These are phyloP conservation scores for Galendromus occidentalis DNA, from an alignment of 1,140 invertebrate genomes.

Conservation along the genomic window DNA sequence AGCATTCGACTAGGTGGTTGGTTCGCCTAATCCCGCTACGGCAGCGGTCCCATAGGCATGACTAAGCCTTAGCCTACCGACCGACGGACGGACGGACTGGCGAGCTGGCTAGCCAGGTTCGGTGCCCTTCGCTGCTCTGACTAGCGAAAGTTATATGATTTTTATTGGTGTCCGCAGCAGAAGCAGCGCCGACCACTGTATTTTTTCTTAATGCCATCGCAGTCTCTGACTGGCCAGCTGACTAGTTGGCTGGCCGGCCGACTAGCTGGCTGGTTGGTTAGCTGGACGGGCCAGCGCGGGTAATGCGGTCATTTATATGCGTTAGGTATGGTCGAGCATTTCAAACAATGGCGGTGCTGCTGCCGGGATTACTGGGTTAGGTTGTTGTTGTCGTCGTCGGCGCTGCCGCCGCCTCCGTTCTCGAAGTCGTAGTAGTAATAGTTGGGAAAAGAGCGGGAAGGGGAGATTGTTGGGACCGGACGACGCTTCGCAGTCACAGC, in stretches of 20 bases:
- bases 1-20: background rate
- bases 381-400: background rate
- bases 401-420: background rate
- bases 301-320: constrained; percentile 11
- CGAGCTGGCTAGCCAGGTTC: no score
- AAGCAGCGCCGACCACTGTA: no score
- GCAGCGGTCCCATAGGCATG: constrained; percentile 9
- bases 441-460: background rate
- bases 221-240: no score
- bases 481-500: background rate
- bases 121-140: no score
- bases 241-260: no score
- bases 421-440: background rate
- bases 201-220: no score
- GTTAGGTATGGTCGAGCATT: constrained; percentile 11
- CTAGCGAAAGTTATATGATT: constrained; percentile 3
- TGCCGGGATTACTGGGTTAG: background rate
- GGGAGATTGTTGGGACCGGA: background rate
- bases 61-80: background rate
- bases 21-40: background rate
- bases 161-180: background rate
- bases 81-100: no score
- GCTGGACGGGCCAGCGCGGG: background rate
- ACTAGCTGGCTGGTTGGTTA: no score
- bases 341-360: background rate